Evolutionary conservation across 2,797 vertebrate species (phyloP).

Genomic region (Hirundo rustica): DNA sequence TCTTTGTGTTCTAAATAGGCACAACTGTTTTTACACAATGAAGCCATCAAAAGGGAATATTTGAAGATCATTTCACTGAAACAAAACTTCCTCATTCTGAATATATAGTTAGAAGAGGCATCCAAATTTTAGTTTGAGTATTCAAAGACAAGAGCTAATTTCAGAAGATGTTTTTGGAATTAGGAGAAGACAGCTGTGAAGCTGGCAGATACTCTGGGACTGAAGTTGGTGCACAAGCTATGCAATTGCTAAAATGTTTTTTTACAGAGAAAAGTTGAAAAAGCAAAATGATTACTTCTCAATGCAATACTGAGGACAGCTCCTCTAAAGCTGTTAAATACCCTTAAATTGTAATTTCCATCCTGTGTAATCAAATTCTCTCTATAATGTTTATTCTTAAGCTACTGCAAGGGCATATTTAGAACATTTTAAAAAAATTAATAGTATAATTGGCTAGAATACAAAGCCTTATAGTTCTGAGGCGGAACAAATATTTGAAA

Average conservation of each 20-base stretch:
- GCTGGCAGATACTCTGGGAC: neutral
- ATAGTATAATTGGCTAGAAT: neutral
- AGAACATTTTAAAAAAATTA: neutral
- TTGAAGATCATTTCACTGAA: slow-evolving; percentile 7
- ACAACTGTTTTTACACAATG: neutral
- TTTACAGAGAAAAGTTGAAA: neutral
- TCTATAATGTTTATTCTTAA: neutral
- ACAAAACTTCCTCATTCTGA: slow-evolving; percentile 11
- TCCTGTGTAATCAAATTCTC: neutral
- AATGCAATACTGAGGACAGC: neutral
- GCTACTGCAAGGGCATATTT: neutral
- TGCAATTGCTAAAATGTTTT: slow-evolving; percentile 23
- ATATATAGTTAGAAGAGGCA: neutral
- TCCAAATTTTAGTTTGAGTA: slow-evolving; percentile 2
- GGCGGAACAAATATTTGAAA: neutral
- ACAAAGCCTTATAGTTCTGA: neutral
- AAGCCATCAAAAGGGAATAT: slow-evolving; percentile 28
- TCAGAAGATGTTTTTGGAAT: slow-evolving; percentile 16
- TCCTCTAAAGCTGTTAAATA: slow-evolving; percentile 14
- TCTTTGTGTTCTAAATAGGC: neutral
- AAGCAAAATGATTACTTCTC: neutral
- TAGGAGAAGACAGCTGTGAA: slow-evolving; percentile 44
- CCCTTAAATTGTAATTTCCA: slow-evolving; percentile 6
- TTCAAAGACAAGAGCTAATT: slow-evolving; percentile 31
- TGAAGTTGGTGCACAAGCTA: slow-evolving; percentile 14